phyloP scores from a whole-genome alignment of 2,797 vertebrate species.

The Myiothlypis coronata region DNA sequence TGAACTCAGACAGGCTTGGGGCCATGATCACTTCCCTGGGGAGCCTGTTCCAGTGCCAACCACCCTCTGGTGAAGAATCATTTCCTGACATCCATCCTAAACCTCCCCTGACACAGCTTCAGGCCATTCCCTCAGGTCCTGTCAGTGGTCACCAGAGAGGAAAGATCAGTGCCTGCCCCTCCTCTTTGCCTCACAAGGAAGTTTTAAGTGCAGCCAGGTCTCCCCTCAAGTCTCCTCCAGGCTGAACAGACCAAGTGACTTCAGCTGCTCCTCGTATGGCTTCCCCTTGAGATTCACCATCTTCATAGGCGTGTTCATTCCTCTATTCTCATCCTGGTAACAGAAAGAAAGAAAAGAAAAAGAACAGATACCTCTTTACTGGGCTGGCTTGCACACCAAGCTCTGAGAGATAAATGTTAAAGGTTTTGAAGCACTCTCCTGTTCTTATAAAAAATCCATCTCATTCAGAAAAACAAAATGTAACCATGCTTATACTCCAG shows the following conservation, averaged over 20 bases:
- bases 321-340: neutral
- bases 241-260: neutral
- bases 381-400: neutral
- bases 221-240: neutral
- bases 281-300: neutral
- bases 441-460: neutral
- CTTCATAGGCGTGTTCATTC: too few relatives aligned
- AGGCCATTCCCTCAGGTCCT: neutral
- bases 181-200: neutral
- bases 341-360: neutral
- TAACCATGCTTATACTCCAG: neutral
- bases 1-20: neutral
- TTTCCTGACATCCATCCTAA: neutral
- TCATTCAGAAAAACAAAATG: rapidly evolving
- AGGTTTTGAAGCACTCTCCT: neutral
- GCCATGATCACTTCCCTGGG: neutral
- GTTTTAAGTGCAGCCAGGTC: neutral
- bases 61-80: neutral
- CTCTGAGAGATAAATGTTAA: neutral
- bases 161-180: neutral
- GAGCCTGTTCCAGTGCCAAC: neutral
- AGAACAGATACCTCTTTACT: neutral
- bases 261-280: neutral
- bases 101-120: neutral
- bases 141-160: neutral